A percentile compares a stretch with the other conserved stretches of the same genome.
Conservation (phyloP, 2,113 vertebrate genomes). For the Lampris megalopsis region DNA sequence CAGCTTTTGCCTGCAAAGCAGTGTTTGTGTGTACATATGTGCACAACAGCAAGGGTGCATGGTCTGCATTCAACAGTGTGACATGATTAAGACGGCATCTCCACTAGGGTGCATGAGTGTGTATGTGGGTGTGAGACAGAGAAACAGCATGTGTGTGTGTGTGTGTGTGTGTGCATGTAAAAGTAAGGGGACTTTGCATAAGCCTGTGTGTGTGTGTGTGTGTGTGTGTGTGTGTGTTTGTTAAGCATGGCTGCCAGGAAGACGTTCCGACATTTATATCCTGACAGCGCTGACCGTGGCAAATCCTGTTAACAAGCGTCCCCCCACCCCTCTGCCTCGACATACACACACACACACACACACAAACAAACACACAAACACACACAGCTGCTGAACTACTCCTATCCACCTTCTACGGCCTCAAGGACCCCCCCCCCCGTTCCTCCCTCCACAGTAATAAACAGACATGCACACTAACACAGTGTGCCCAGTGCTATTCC, state of each 20-base stretch:
- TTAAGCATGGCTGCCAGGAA: conserved; percentile 21
- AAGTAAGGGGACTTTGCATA: neutral
- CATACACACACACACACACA: conserved; percentile 10
- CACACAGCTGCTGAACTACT: conserved; percentile 1
- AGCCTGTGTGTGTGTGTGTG: neutral
- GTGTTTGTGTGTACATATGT: no score
- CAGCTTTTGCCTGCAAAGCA: neutral
- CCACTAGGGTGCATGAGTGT: neutral
- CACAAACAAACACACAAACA: conserved; percentile 9
- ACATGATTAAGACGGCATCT: neutral
- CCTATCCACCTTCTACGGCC: neutral
- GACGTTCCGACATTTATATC: conserved; percentile 57
- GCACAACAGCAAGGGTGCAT: no score
- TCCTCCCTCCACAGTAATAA: neutral
- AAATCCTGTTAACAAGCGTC: conserved; percentile 74
- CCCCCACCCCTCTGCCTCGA: conserved; percentile 25
- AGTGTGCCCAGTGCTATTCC: neutral
- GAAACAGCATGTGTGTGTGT: neutral
- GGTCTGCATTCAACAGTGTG: no score
- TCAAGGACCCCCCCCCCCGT: no score
- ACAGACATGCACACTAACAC: conserved; percentile 9
- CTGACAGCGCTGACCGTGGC: conserved; percentile 46
- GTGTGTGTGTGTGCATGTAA: neutral
- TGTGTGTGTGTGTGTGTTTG: neutral
- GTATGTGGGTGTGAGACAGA: neutral